A percentile compares a stretch with the other conserved stretches of the same genome.
These are phyloP conservation scores for Drosophila affinis DNA, from an alignment of 2,888 invertebrate genomes.

Conservation along the genomic window DNA sequence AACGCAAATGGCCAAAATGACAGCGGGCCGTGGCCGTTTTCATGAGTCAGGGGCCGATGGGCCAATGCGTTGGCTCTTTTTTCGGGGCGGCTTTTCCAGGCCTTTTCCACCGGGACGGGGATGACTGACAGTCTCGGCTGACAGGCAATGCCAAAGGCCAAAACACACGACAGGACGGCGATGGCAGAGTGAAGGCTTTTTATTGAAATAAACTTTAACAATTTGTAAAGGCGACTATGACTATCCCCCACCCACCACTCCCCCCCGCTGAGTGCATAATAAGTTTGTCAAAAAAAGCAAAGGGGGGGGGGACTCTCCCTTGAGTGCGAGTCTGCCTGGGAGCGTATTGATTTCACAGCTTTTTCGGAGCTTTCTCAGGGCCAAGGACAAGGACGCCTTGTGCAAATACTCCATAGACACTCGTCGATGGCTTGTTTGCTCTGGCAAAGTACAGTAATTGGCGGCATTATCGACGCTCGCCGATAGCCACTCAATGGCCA, in stretches of 20 bases:
- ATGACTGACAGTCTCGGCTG: slow-evolving; percentile 42
- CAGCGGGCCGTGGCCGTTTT: slow-evolving; percentile 67
- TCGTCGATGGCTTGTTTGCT: slow-evolving; percentile 20
- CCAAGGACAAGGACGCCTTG: slow-evolving; percentile 79
- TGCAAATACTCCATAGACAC: slow-evolving; percentile 63
- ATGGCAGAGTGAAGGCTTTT: slow-evolving; percentile 50
- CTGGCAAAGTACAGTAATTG: slow-evolving; percentile 50
- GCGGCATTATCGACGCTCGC: slow-evolving; percentile 70
- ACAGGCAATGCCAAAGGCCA: slow-evolving; percentile 67
- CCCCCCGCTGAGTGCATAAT: slow-evolving; percentile 42
- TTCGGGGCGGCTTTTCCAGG: slow-evolving; percentile 65
- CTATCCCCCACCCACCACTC: background rate
- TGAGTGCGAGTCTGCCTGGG: slow-evolving; percentile 12
- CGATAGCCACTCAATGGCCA: slow-evolving; percentile 67
- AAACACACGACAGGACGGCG: slow-evolving; percentile 26
- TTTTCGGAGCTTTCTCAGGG: slow-evolving; percentile 51
- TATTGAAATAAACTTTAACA: slow-evolving; percentile 72
- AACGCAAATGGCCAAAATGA: slow-evolving; percentile 79
- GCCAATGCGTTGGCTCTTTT: slow-evolving; percentile 67
- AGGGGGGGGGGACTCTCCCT: background rate
- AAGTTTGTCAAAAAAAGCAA: slow-evolving; percentile 39
- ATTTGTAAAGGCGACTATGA: slow-evolving; percentile 23
- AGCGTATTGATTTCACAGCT: slow-evolving; percentile 47
- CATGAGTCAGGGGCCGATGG: slow-evolving; percentile 76
- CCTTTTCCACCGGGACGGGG: slow-evolving; percentile 14